Evolutionary conservation across 1,140 invertebrate species (phyloP).

Genomic region (Drosophila mojavensis): DNA sequence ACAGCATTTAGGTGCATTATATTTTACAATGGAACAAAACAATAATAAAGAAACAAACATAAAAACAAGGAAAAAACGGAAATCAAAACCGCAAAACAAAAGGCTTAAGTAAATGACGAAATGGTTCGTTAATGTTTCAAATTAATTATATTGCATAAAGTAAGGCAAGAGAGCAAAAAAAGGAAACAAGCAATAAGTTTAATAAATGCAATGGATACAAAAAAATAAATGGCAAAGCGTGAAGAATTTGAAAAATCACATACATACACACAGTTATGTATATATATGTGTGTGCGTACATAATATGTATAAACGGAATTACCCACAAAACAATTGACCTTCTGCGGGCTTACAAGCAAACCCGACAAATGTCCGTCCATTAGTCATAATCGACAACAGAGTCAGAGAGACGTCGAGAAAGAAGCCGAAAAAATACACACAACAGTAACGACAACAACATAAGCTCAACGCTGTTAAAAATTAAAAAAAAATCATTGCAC

Average conservation of each 20-base stretch:
- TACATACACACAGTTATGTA: slow-evolving; percentile 10
- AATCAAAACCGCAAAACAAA: slow-evolving; percentile 46
- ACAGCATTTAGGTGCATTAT: slow-evolving; percentile 22
- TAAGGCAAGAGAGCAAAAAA: slow-evolving; percentile 44
- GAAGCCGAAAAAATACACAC: slow-evolving; percentile 56
- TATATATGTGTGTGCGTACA: not conserved
- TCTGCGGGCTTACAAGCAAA: slow-evolving; percentile 67
- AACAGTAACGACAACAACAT: slow-evolving; percentile 34
- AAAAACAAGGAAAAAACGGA: not conserved
- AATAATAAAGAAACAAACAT: not conserved
- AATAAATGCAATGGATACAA: slow-evolving; percentile 53
- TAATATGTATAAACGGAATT: slow-evolving; percentile 62
- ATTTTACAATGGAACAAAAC: slow-evolving; percentile 15
- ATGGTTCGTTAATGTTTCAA: slow-evolving; percentile 72
- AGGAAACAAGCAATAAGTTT: slow-evolving; percentile 14
- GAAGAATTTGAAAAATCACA: slow-evolving; percentile 24
- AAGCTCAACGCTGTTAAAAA: slow-evolving; percentile 23
- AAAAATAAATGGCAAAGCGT: slow-evolving; percentile 59
- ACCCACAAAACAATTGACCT: slow-evolving; percentile 77
- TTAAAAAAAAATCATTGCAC: slow-evolving; percentile 63
- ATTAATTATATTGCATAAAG: slow-evolving; percentile 68
- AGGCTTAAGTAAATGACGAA: slow-evolving; percentile 62
- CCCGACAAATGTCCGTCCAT: slow-evolving; percentile 62
- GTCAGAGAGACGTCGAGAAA: slow-evolving; percentile 50
- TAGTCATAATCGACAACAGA: slow-evolving; percentile 74